Evolutionary conservation across 2,797 vertebrate genomes (phyloP).

Genomic region (Neopelma chrysocephalum): DNA sequence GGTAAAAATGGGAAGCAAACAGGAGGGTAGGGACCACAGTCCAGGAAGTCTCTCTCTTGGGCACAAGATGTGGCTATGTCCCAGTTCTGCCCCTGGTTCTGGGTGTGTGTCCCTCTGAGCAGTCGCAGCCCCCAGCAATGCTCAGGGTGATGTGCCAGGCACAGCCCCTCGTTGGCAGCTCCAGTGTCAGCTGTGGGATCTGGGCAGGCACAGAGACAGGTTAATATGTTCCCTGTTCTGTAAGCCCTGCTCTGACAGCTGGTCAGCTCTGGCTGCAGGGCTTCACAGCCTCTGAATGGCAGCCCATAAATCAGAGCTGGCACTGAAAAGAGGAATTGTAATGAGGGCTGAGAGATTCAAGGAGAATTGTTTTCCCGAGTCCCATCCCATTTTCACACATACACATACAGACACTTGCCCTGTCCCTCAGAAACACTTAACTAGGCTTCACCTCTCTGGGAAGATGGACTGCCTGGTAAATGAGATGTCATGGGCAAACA

Average conservation of each 20-base stretch:
- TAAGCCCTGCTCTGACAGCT: neutral
- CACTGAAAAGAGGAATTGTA: constrained; percentile 70
- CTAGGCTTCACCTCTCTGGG: neutral
- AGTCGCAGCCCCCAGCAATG: neutral
- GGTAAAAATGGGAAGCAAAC: neutral
- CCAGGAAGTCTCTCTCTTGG: neutral
- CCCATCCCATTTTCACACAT: neutral
- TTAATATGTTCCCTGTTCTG: neutral
- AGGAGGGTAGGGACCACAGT: neutral
- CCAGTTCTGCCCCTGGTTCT: neutral
- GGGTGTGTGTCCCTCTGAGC: neutral
- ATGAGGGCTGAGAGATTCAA: constrained; percentile 80
- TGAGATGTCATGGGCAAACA: neutral
- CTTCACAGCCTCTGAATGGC: constrained; percentile 26
- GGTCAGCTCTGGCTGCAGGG: constrained; percentile 1
- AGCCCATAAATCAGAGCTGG: constrained; percentile 56
- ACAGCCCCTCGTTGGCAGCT: neutral
- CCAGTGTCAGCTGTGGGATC: neutral
- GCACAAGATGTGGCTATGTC: accelerated
- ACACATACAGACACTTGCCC: neutral
- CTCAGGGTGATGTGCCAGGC: neutral
- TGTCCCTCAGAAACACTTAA: neutral
- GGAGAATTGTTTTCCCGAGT: constrained; percentile 72
- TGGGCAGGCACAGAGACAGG: neutral
- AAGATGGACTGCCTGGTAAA: neutral